phyloP scores from a whole-genome alignment of 2,888 invertebrate genomes.

The Zootermopsis nevadensis region DNA sequence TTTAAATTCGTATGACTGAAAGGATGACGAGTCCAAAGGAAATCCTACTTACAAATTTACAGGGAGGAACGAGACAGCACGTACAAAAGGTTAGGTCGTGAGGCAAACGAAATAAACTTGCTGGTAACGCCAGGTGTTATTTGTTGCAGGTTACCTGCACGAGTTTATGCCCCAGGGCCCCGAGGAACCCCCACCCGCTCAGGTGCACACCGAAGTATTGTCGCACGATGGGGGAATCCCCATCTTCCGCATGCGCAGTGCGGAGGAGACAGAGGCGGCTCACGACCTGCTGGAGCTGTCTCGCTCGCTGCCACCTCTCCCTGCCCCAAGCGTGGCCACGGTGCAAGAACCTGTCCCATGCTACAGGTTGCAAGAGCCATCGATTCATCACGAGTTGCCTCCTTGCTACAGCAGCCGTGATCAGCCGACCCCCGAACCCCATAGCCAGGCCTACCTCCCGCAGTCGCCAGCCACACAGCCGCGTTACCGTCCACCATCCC shows the following conservation, averaged over 20 bases:
- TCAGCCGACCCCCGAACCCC: constrained; percentile 36
- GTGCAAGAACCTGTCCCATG: constrained; percentile 36
- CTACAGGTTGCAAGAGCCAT: constrained; percentile 42
- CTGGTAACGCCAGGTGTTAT: no score
- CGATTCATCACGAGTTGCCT: constrained; percentile 47
- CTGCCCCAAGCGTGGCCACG: constrained; percentile 66
- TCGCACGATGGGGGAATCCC: constrained; percentile 62
- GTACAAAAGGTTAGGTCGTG: no score
- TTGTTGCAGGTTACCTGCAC: constrained; percentile 56
- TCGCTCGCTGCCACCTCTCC: constrained; percentile 79
- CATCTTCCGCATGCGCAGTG: constrained; percentile 65
- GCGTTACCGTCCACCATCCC: constrained; percentile 41
- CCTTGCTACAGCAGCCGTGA: constrained; percentile 40
- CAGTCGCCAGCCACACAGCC: constrained; percentile 33
- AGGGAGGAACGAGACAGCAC: no score
- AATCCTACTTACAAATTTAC: no score
- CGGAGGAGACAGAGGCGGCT: constrained; percentile 90
- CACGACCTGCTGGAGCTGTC: constrained; percentile 68
- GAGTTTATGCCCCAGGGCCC: constrained; percentile 55
- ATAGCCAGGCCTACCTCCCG: constrained; percentile 25
- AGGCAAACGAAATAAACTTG: no score
- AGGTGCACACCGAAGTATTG: constrained; percentile 52
- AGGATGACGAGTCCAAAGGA: no score
- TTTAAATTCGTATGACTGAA: no score
- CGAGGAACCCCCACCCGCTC: constrained; percentile 47